These are phyloP conservation scores for Nemurella pictetii DNA, from an alignment of 2,888 invertebrate genomes.

Conservation along the genomic window DNA sequence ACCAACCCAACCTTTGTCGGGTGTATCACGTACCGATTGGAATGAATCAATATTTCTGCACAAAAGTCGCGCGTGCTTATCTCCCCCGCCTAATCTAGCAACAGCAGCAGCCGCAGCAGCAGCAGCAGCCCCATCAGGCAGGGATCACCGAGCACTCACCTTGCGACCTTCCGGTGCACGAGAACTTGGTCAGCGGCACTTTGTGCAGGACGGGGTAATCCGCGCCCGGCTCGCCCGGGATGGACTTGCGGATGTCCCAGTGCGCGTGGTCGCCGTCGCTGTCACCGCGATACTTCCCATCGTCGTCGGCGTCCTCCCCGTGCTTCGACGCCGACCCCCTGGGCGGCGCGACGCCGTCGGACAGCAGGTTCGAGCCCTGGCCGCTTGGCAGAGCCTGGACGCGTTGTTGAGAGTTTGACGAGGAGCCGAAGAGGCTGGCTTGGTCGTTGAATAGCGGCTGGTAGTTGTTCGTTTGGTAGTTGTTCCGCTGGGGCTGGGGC, in stretches of 20 bases:
- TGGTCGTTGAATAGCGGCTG: not conserved
- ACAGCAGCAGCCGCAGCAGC: too few species aligned
- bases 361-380: not conserved
- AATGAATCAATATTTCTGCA: too few species aligned
- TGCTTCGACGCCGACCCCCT: not conserved
- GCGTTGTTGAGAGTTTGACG: not conserved
- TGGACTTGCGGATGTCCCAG: conserved; percentile 64
- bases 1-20: too few species aligned
- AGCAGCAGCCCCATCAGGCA: too few species aligned
- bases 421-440: not conserved
- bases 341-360: not conserved
- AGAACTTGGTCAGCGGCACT: conserved; percentile 64
- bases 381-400: not conserved
- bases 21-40: too few species aligned
- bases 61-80: too few species aligned
- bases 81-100: too few species aligned
- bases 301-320: conserved; percentile 2
- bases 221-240: conserved; percentile 67
- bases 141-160: conserved; percentile 55
- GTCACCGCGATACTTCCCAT: conserved; percentile 39
- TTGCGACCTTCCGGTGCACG: conserved; percentile 62
- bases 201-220: conserved; percentile 65
- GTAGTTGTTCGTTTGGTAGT: not conserved
- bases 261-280: conserved; percentile 51
- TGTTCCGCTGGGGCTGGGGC: too few species aligned